These are phyloP conservation scores for Puntigrus tetrazona DNA, from an alignment of 2,113 vertebrate species.

Conservation along the genomic window DNA sequence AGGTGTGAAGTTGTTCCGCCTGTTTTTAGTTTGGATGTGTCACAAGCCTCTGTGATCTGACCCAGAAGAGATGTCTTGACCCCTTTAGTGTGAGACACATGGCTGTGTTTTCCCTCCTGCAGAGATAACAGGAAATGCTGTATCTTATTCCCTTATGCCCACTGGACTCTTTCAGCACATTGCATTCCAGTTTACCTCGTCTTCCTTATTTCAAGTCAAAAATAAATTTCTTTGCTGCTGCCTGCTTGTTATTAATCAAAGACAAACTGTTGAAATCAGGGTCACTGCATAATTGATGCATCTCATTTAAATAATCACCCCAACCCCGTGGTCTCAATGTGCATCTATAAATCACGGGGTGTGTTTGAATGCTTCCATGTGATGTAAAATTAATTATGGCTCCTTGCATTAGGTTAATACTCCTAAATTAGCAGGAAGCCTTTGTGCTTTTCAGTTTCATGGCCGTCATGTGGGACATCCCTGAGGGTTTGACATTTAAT, in stretches of 20 bases:
- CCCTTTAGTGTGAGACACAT: slow-evolving; percentile 47
- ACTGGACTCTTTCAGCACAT: background rate
- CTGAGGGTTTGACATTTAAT: slow-evolving; percentile 66
- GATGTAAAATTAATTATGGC: slow-evolving; percentile 21
- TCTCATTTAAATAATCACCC: slow-evolving; percentile 10
- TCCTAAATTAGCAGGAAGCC: slow-evolving; percentile 58
- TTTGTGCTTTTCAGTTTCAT: slow-evolving; percentile 59
- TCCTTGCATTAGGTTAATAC: slow-evolving; percentile 45
- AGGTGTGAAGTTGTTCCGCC: background rate
- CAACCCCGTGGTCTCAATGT: background rate
- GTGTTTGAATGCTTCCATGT: slow-evolving; percentile 10
- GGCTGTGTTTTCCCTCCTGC: slow-evolving; percentile 38
- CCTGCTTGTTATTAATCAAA: slow-evolving; percentile 23
- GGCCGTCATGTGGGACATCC: slow-evolving; percentile 53
- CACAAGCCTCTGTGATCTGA: slow-evolving; percentile 26
- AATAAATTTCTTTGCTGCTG: background rate
- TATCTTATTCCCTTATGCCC: background rate
- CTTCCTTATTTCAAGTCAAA: background rate
- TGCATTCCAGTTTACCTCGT: background rate
- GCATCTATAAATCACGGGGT: background rate
- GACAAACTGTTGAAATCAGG: background rate
- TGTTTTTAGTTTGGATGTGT: background rate
- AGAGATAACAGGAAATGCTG: slow-evolving; percentile 68
- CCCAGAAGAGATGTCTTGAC: slow-evolving; percentile 57
- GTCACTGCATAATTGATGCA: slow-evolving; percentile 29